Base-by-base conservation (phyloP, 2,113 vertebrate genomes). In the Dromiciops gliroides region DNA sequence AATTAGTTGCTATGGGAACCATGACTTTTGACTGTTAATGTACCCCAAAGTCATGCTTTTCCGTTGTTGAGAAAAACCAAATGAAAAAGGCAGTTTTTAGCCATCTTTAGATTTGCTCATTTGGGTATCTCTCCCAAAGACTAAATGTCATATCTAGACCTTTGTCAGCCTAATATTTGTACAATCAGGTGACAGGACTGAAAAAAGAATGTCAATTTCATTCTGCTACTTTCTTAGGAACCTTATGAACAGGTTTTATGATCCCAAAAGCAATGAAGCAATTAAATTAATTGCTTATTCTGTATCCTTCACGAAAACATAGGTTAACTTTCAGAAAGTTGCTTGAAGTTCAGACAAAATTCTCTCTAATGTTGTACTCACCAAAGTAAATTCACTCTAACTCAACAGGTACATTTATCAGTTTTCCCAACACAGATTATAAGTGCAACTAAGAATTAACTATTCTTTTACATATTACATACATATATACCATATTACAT, bases 91-190 rank as follows among this genome's bases (percentile, higher is more conserved):
- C 37, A 67, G 37, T 93, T 93, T 92, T 90, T 67, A n/a, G n/a
- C 26, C 48, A 28, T 48, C 48, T 52, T 60, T 52, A n/a, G 48
- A 37, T 89, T 44, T 19, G 60, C 88, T 53, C 48, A 48, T 67
- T 93, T 88, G 88, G 90, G 56, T 14, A 90, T 89, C 47, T 49
- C 16, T 91, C 91, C 31, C 51, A 51, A 93, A 93, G 90, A 92
- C 44, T 31, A 48, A 50, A 89, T 92, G 37, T 24, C 49, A 56
- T 37, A 48, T 50, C 93, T 94, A 92, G 51, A 14, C 16, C 50
- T 93, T 53, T 52, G 88, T 93, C 48, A 93, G 92, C 51, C 50
- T 51, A 94, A 31, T 92, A 88, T 88, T 90, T 89, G 50, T 96
- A 26, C 83, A 52, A 91, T 60, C 60, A 91, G 48, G 26, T 92